phyloP scores from a whole-genome alignment of 2,888 invertebrate genomes.

The Axea sp. region DNA sequence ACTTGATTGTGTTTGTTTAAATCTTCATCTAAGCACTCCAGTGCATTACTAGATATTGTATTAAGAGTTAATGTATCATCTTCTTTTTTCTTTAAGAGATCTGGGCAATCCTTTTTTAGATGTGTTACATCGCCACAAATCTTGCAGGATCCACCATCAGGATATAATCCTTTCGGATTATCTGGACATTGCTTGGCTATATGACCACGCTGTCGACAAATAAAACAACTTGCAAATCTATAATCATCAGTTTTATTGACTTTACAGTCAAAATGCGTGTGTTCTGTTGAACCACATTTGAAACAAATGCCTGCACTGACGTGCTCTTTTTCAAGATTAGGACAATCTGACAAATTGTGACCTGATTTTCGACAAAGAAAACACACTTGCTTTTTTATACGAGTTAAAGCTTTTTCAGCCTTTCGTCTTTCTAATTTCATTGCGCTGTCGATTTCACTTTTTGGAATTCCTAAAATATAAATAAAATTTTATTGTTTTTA shows the following conservation, averaged over 20 bases:
- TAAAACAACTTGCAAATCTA: conserved; percentile 92
- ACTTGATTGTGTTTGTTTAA: conserved; percentile 2
- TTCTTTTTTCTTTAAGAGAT: conserved; percentile 78
- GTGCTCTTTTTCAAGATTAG: conserved; percentile 83
- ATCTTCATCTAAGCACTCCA: conserved; percentile 72
- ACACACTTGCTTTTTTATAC: conserved; percentile 86
- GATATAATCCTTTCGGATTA: conserved; percentile 92
- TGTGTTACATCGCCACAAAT: conserved; percentile 93
- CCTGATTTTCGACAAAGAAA: conserved; percentile 90
- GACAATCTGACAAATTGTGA: conserved; percentile 90
- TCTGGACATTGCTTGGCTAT: conserved; percentile 93
- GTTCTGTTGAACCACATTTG: conserved; percentile 94
- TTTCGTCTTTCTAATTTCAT: conserved; percentile 86
- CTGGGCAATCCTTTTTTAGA: conserved; percentile 89
- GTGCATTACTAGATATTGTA: conserved; percentile 66
- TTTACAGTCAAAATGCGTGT: conserved; percentile 87
- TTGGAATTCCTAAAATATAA: conserved; percentile 80
- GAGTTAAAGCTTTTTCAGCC: conserved; percentile 86
- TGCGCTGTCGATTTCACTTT: conserved; percentile 84
- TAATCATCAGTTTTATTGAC: conserved; percentile 85
- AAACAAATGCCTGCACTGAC: conserved; percentile 87
- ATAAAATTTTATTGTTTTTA: not conserved
- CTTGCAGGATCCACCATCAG: conserved; percentile 90
- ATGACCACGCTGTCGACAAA: conserved; percentile 93
- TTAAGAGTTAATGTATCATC: conserved; percentile 70